Conservation (phyloP, 1,140 invertebrate species). For the Cydia fagiglandana region DNA sequence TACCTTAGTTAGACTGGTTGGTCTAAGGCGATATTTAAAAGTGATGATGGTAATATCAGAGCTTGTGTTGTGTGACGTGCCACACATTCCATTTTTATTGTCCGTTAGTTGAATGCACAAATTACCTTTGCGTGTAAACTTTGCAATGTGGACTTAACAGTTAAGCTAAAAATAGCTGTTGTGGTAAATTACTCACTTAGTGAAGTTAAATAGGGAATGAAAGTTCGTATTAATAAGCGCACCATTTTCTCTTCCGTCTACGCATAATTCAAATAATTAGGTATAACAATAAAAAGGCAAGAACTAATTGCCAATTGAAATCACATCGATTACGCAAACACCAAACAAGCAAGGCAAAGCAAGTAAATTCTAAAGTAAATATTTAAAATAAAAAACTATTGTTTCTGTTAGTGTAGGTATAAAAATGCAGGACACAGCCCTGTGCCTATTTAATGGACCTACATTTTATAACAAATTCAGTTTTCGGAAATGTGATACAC, state of each 20-base stretch:
- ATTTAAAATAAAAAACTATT: too few species aligned
- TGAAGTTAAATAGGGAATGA: background rate
- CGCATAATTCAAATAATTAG: background rate
- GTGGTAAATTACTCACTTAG: conserved; percentile 6
- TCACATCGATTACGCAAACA: too few species aligned
- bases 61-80: conserved; percentile 15
- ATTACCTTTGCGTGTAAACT: conserved; percentile 16
- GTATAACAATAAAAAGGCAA: too few species aligned
- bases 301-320: too few species aligned
- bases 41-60: background rate
- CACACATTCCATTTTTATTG: conserved; percentile 24
- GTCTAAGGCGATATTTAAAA: background rate
- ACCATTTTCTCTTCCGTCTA: background rate
- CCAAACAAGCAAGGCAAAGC: too few species aligned
- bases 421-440: too few species aligned
- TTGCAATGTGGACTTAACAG: conserved; percentile 15
- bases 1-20: background rate
- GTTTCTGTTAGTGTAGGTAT: too few species aligned
- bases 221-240: background rate
- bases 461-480: too few species aligned
- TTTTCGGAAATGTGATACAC: too few species aligned
- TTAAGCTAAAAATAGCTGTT: background rate
- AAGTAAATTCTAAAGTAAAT: too few species aligned
- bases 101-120: conserved; percentile 26
- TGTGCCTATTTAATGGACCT: too few species aligned